Percentiles rank a stretch among this genome's conserved stretches.
phyloP scores from a whole-genome alignment of 92 coral and sea anemone species.

The Ricordea florida region DNA sequence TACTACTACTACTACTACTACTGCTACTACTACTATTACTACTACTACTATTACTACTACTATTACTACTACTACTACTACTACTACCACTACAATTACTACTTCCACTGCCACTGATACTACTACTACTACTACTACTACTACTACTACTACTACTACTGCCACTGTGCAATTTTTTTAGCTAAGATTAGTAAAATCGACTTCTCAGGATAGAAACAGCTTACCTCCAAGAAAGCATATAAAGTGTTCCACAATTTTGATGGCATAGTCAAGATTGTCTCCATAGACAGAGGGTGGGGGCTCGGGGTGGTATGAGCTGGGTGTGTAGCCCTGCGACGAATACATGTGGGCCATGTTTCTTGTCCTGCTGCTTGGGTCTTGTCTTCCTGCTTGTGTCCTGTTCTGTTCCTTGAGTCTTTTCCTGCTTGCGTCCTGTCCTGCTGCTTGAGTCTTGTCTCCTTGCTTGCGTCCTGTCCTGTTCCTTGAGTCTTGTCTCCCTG shows the following conservation, averaged over 20 bases:
- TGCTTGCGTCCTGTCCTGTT: background rate
- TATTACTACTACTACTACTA: no score
- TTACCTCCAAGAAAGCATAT: conserved; percentile 58
- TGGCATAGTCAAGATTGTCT: conserved; percentile 72
- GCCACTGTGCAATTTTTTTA: no score
- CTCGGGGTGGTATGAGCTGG: conserved; percentile 15
- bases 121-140: no score
- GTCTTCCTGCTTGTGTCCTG: conserved; percentile 30
- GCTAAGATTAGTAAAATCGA: no score
- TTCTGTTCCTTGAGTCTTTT: background rate
- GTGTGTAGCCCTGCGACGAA: background rate
- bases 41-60: no score
- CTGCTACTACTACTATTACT: no score
- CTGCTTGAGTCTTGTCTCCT: conserved; percentile 19
- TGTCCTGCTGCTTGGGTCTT: conserved; percentile 45
- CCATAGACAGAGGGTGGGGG: conserved; percentile 17
- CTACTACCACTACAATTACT: no score
- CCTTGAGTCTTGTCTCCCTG: conserved; percentile 8
- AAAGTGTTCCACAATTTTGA: conserved; percentile 69
- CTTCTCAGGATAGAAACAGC: background rate
- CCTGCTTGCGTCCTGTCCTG: conserved; percentile 33
- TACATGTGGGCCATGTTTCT: conserved; percentile 9
- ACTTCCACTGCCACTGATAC: no score
- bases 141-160: no score
- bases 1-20: no score